phyloP scores from a whole-genome alignment of 2,888 invertebrate genomes.

The Melipona bicolor region DNA sequence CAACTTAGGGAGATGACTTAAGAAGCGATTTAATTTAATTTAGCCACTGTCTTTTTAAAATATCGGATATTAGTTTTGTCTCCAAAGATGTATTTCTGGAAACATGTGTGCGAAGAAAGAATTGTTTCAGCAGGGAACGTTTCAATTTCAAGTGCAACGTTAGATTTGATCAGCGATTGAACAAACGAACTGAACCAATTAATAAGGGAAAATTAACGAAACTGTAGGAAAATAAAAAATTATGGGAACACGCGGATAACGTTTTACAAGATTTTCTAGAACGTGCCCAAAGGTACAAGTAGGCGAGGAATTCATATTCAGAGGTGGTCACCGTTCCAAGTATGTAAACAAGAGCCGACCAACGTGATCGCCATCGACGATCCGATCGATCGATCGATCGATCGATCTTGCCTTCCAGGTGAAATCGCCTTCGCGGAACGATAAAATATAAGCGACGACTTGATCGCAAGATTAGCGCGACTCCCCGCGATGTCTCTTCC shows the following conservation, averaged over 20 bases:
- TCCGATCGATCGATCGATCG: slow-evolving; percentile 65
- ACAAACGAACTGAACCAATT: neutral
- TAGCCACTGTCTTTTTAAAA: too few species aligned
- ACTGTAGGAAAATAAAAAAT: slow-evolving; percentile 27
- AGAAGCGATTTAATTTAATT: too few species aligned
- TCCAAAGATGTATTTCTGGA: too few species aligned
- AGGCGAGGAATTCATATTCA: slow-evolving; percentile 77
- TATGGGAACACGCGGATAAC: neutral
- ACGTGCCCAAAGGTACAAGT: slow-evolving; percentile 47
- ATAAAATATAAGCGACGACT: slow-evolving; percentile 69
- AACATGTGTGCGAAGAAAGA: too few species aligned
- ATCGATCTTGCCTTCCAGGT: slow-evolving; percentile 51
- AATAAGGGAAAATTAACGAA: neutral
- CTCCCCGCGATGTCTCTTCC: slow-evolving; percentile 48
- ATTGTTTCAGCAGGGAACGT: too few species aligned
- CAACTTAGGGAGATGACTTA: too few species aligned
- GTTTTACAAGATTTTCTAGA: slow-evolving; percentile 54
- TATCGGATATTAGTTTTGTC: too few species aligned
- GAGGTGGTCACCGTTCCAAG: slow-evolving; percentile 72
- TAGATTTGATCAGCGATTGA: neutral
- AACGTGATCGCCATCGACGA: slow-evolving; percentile 80
- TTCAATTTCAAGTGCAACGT: too few species aligned
- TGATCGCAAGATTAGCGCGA: slow-evolving; percentile 64
- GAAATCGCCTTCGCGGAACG: slow-evolving; percentile 77
- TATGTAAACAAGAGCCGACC: slow-evolving; percentile 80